Evolutionary conservation across 2,888 invertebrate species (phyloP), one percentile per base, ranked within the genome.

Genomic region (Lymantria monacha): DNA sequence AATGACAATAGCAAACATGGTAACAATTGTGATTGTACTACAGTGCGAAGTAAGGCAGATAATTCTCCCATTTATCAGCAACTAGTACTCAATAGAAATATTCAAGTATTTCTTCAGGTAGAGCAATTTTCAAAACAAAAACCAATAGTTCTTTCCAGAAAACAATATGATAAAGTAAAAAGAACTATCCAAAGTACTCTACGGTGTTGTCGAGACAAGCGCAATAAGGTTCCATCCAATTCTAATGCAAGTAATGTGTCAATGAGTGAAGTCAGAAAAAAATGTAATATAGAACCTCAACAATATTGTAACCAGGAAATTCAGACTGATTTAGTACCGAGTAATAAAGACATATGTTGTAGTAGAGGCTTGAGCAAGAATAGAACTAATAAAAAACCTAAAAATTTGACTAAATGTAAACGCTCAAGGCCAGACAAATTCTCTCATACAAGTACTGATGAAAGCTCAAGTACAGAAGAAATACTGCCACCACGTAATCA

Each of bases 151-250:
- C 61, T 87, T 12, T 73, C 87, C 0, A 69, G 74, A 22, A 78
- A 77, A 59, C 89, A 89, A 66, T 87, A 87, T 42, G 63, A 74
- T 1, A 86, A 80, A 74, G 74, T 89, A 3, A 87, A 79, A 57
- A 79, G 61, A 64, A 77, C 74, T 1, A 80, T 87, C 46, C 76
- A 79, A 53, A 74, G 61, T 52, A 73, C 66, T 0, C 59, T 68
- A 44, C 48, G 44, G 31, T 68, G 49, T 30, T 53, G 47, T 45
- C 63, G 52, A 52, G 57, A 53, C 48, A 61, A 57, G 57, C 51
- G 51, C 1, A 69, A 59, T 13, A 70, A 64, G 49, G 46, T 53
- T 43, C 52, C 55, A 14, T 57, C 53, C 46, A 64, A 66, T 47
- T 59, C 44, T n/a, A 74, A 72, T 3, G 12, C 11, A 15, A 49